Evolutionary conservation across 2,888 invertebrate species (phyloP).

Genomic region (Crioceris asparagi): DNA sequence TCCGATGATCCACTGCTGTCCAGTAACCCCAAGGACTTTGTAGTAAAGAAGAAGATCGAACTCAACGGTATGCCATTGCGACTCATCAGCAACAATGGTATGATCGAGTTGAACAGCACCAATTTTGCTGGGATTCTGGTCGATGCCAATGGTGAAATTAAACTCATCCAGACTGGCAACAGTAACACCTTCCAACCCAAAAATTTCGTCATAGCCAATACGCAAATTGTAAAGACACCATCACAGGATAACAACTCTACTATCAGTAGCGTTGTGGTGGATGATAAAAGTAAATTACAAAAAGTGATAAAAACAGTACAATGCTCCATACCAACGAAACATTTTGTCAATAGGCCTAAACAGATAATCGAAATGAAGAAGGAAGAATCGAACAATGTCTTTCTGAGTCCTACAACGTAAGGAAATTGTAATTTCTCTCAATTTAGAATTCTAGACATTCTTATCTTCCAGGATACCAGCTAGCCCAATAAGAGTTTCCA

Average conservation of each 20-base stretch:
- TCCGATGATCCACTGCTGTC: conserved; percentile 77
- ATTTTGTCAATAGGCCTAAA: conserved; percentile 27
- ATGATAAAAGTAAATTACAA: conserved; percentile 27
- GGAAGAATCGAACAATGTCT: conserved; percentile 62
- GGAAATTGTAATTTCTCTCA: too few relatives aligned
- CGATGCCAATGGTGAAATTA: conserved; percentile 51
- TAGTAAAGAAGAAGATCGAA: conserved; percentile 45
- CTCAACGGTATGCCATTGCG: conserved; percentile 44
- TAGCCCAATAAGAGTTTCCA: conserved; percentile 53
- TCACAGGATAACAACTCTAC: background rate
- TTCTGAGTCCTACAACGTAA: conserved; percentile 58
- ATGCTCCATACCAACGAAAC: conserved; percentile 28
- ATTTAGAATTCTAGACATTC: too few relatives aligned
- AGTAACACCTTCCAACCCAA: conserved; percentile 35
- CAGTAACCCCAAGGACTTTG: conserved; percentile 73
- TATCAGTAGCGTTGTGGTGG: conserved; percentile 16
- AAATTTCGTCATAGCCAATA: conserved; percentile 34
- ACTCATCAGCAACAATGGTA: conserved; percentile 44
- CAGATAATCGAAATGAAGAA: conserved; percentile 42
- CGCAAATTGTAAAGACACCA: conserved; percentile 27
- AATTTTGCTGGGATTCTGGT: conserved; percentile 49
- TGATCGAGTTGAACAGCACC: conserved; percentile 45
- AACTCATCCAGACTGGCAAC: conserved; percentile 47
- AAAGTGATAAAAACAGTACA: conserved; percentile 30
- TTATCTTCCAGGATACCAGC: conserved; percentile 49